Conservation (phyloP, 2,888 invertebrate genomes). For the Ametastegia equiseti region DNA sequence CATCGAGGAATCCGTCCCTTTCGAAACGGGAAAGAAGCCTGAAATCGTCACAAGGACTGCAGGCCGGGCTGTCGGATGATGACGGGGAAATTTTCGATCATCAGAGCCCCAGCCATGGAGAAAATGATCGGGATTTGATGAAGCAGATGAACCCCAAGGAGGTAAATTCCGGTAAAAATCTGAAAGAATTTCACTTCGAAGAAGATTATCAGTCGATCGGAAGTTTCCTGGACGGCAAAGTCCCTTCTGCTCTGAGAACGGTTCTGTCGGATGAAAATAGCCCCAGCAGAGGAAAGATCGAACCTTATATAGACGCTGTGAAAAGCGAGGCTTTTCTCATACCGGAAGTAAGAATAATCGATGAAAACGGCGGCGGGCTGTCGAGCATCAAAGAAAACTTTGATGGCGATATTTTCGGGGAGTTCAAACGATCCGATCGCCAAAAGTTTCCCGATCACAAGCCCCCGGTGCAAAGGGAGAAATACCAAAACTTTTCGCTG, state of each 20-base stretch:
- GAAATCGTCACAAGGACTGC: neutral
- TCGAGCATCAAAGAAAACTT: conserved; percentile 11
- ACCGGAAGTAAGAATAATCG: neutral
- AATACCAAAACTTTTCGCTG: neutral
- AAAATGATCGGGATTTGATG: neutral
- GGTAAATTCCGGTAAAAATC: neutral
- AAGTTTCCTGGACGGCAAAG: neutral
- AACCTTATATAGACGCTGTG: conserved; percentile 32
- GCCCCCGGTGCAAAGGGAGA: conserved; percentile 16
- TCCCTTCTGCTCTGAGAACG: neutral
- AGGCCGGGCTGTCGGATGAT: neutral
- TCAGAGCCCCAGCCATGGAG: neutral
- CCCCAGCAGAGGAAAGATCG: conserved; percentile 41
- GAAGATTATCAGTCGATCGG: neutral
- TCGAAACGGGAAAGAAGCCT: conserved; percentile 27
- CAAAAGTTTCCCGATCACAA: conserved; percentile 3
- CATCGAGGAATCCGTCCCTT: neutral
- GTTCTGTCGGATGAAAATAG: neutral
- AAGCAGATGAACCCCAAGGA: neutral
- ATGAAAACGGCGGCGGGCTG: neutral
- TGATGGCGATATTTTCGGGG: conserved; percentile 11
- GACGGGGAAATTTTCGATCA: neutral
- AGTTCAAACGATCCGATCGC: conserved; percentile 17
- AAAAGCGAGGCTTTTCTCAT: neutral
- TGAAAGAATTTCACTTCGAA: neutral